Evolutionary conservation across 2,888 invertebrate genomes (phyloP), one percentile per base, ranked within the genome.

Genomic region (Glaucopsyche alexis): DNA sequence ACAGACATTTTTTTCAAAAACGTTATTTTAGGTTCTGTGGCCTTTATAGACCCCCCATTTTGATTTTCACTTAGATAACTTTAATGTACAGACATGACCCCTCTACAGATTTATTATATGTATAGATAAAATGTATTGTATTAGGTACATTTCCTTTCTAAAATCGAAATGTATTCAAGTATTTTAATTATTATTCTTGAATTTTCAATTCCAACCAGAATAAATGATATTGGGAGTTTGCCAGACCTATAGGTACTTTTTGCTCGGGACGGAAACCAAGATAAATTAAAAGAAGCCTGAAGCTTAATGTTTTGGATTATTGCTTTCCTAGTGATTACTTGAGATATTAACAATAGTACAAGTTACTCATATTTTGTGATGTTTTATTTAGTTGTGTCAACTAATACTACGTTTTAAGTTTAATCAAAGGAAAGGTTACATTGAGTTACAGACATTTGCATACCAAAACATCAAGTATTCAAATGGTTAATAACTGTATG

Each of bases 211-310:
- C 29, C 29, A 47, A 49, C 14, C 29, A 19, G 16, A 50, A 45
- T 49, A 69, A 69, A 69, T 47, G 7, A 29, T 49, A 49, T 69
- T 69, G 69, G 69, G 69, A 69, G 69, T 19, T 45, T 47, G 49
- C 49, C 69, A 69, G 47, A n/a, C 7, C 45, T 29, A 29, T 29
- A 3, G 29, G 29, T 38, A 49, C 5, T 47, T 69, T 47, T 69
- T 29, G 45, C 49, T 42, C 40, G 16, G 16, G 49, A 49, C 49
- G 29, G 19, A 49, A 49, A 49, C 19, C 47, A 7, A 69, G 47
- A 69, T 29, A 67, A 16, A n/a, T 67, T 13, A 49, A 29, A 16
- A 45, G 5, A 67, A 29, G 16, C n/a, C 14, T 47, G 7, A 45
- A 29, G 16, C n/a, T 42, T 47, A 13, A 16, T 45, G 42, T 45